Evolutionary conservation across 2,797 vertebrate species (phyloP).

Genomic region (Enteromius afrohamiltoni): DNA sequence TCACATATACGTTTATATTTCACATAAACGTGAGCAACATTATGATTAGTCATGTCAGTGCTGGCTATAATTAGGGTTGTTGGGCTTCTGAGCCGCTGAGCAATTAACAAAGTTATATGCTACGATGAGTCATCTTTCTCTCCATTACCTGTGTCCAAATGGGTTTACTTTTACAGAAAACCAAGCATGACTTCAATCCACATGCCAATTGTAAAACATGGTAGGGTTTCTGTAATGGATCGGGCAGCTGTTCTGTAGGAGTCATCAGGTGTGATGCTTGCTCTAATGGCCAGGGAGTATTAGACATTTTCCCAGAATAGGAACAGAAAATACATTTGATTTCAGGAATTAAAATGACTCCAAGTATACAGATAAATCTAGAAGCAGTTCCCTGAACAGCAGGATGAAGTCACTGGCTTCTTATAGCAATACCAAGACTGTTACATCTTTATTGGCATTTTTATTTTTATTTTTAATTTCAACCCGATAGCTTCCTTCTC

Average conservation of each 20-base stretch:
- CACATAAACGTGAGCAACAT: neutral
- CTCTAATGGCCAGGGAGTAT: neutral
- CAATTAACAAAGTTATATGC: slow-evolving; percentile 27
- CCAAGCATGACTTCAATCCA: slow-evolving; percentile 11
- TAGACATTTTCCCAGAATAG: neutral
- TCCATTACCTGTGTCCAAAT: slow-evolving; percentile 27
- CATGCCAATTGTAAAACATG: neutral
- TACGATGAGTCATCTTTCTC: slow-evolving; percentile 12
- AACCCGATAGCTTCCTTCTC: neutral
- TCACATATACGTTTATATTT: no score
- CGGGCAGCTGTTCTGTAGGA: neutral
- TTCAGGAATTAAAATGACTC: neutral
- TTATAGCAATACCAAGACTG: neutral
- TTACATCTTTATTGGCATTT: neutral
- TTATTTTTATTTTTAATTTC: neutral
- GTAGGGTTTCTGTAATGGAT: slow-evolving; percentile 5
- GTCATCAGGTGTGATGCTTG: slow-evolving; percentile 6
- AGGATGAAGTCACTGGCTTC: neutral
- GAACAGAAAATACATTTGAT: slow-evolving; percentile 5
- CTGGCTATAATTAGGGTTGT: slow-evolving; percentile 9
- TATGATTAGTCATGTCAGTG: neutral
- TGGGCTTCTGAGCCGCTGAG: slow-evolving; percentile 11
- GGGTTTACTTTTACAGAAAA: slow-evolving; percentile 29
- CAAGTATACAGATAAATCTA: neutral
- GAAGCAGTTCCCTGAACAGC: neutral